A percentile compares a stretch with the other conserved stretches of the same genome.
These are phyloP conservation scores for Tetrax tetrax DNA, from an alignment of 2,113 vertebrate genomes.

Conservation along the genomic window DNA sequence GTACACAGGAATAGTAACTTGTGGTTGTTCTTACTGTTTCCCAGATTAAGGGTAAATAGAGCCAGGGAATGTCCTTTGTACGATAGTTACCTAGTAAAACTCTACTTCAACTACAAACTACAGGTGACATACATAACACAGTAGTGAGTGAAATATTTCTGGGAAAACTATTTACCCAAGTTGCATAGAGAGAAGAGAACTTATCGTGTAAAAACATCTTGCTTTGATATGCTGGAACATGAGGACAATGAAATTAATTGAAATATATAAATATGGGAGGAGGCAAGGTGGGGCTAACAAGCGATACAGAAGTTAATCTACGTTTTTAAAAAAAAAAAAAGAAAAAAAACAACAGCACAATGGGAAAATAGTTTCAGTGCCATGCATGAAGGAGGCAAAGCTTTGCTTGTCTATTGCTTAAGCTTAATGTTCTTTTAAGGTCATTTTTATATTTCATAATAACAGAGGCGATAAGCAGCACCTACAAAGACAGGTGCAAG, in stretches of 20 bases:
- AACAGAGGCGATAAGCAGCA: background rate
- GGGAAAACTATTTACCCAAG: constrained; percentile 39
- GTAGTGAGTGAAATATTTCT: constrained; percentile 8
- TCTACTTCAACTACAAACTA: background rate
- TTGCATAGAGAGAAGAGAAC: background rate
- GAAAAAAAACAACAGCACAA: background rate
- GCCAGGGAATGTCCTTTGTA: constrained; percentile 32
- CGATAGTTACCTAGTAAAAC: background rate
- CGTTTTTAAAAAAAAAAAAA: background rate
- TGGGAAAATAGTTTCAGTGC: constrained; percentile 14
- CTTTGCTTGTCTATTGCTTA: background rate
- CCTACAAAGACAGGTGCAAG: background rate
- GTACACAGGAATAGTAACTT: constrained; percentile 10
- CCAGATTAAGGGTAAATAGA: constrained; percentile 47
- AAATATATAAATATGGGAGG: constrained; percentile 55
- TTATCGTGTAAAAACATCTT: constrained; percentile 55
- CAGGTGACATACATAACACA: background rate
- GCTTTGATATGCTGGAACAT: constrained; percentile 34
- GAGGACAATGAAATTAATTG: constrained; percentile 27
- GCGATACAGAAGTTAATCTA: constrained; percentile 40
- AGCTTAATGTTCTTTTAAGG: background rate
- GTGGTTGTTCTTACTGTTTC: constrained; percentile 9
- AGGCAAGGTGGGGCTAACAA: constrained; percentile 26
- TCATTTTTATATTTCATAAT: background rate
- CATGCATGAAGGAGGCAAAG: background rate